Percentiles rank a stretch among this genome's conserved stretches.
Evolutionary conservation across 2,113 vertebrate genomes (phyloP).

Genomic region (Prochilodus magdalenae): DNA sequence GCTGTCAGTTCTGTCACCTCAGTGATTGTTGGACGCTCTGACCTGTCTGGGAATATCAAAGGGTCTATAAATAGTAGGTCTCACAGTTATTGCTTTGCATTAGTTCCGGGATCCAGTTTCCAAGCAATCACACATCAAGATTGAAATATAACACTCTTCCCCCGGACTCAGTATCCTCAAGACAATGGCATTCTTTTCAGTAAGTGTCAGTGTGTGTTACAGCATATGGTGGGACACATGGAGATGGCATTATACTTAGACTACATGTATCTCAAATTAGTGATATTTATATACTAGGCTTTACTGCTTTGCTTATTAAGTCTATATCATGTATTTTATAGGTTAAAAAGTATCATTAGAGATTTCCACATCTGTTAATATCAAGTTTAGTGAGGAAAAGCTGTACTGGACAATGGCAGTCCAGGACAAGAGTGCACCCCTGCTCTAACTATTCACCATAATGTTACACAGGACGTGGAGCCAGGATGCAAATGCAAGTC

Average conservation of each 20-base stretch:
- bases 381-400: no score
- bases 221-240: neutral
- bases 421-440: no score
- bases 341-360: no score
- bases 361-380: no score
- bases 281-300: neutral
- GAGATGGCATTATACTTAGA: neutral
- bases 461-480: no score
- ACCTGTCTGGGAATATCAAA: neutral
- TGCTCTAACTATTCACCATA: no score
- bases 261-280: neutral
- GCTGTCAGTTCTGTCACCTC: neutral
- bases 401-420: no score
- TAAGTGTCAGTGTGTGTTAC: constrained; percentile 1
- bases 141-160: constrained; percentile 5
- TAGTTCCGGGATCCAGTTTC: constrained; percentile 9
- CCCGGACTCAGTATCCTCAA: neutral
- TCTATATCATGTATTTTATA: neutral
- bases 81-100: neutral
- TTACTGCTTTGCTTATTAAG: neutral
- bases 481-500: no score
- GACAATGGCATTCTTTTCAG: neutral
- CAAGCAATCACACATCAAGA: constrained; percentile 4
- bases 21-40: neutral
- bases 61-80: neutral